These are phyloP conservation scores for Zonitis immaculata DNA, from an alignment of 2,888 invertebrate species.

Conservation along the genomic window DNA sequence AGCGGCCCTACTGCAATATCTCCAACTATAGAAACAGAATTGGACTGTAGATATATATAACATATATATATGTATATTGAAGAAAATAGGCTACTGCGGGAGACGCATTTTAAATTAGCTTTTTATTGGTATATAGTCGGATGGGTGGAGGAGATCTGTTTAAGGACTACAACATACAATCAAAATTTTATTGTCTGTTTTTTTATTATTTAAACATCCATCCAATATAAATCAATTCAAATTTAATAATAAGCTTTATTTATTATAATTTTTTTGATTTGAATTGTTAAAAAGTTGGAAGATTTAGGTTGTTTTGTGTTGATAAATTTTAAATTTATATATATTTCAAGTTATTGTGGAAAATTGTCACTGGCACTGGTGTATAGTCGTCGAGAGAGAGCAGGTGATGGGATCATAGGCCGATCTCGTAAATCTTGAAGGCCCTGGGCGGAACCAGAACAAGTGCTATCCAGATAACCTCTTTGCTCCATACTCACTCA, in stretches of 20 bases:
- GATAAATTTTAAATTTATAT: slow-evolving; percentile 13
- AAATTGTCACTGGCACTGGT: slow-evolving; percentile 11
- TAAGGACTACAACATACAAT: too few species aligned
- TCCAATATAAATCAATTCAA: too few species aligned
- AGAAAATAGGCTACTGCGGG: slow-evolving; percentile 48
- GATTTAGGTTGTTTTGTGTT: slow-evolving; percentile 3
- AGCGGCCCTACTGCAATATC: slow-evolving; percentile 49
- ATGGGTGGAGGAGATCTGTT: slow-evolving; percentile 29
- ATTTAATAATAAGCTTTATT: too few species aligned
- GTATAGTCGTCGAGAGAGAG: slow-evolving; percentile 9
- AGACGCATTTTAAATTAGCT: slow-evolving; percentile 50
- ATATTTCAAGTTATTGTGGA: slow-evolving; percentile 7
- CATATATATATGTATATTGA: too few species aligned
- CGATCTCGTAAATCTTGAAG: slow-evolving; percentile 43
- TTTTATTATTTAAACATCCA: too few species aligned
- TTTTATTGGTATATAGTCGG: too few species aligned
- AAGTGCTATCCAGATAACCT: slow-evolving; percentile 47
- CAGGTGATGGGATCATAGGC: slow-evolving; percentile 43
- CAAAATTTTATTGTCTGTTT: too few species aligned
- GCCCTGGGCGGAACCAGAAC: slow-evolving; percentile 42
- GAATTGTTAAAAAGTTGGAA: too few species aligned
- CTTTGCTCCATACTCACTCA: slow-evolving; percentile 41
- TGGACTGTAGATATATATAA: too few species aligned
- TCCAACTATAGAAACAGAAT: slow-evolving; percentile 49
- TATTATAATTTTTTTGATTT: too few species aligned